Base-by-base conservation (phyloP, 1,140 invertebrate species). In the Coenobita brevimanus region DNA sequence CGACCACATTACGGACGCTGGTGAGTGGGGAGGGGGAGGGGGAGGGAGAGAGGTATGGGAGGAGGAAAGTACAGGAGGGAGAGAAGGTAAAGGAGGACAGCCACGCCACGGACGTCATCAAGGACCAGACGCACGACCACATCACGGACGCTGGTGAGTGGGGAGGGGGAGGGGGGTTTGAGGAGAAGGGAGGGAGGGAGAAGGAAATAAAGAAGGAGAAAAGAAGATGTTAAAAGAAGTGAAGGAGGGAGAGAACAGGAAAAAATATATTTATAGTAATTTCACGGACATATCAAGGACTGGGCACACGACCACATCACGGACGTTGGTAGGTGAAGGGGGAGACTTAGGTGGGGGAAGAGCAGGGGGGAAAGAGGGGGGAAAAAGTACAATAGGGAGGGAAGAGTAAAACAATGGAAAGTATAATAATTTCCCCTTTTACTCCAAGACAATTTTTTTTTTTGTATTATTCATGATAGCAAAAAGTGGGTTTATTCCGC, bases 171-270 rank as follows among this genome's bases (percentile, higher is more conserved):
- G 27, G 30, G 15, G 43, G 17, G 27, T 24, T 24, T 10, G 21
- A 46, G 38, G n/a, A 24, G 27, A 24, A 30, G 43, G 17, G 27
- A 78, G 3, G 4, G 24, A 46, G 10, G 8, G 1, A 24, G 41
- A 3, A 8, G 46, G 46, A 50, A 17, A 50, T 8, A 50, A 8
- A 50, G 17, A 8, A 8, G 6, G 46, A 50, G 46, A 50, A 8
- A 96, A 98, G 91, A 97, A 99, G 91, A 94, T 97, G 91, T 96
- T 98, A 83, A 96, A 95, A 71, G 92, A 92, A 89, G 97, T 98
- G 93, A 98, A 99, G 91, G 97, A 98, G 0, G 97, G 98, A 93
- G 98, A 99, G 93, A 94, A 97, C 50, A 99, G 99, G 92, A 96
- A 95, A 3, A 97, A 98, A 82, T 95, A 95, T 57, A 57, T n/a